Evolutionary conservation across 2,797 vertebrate genomes (phyloP).

Genomic region (Scolopax bukidnonensis): DNA sequence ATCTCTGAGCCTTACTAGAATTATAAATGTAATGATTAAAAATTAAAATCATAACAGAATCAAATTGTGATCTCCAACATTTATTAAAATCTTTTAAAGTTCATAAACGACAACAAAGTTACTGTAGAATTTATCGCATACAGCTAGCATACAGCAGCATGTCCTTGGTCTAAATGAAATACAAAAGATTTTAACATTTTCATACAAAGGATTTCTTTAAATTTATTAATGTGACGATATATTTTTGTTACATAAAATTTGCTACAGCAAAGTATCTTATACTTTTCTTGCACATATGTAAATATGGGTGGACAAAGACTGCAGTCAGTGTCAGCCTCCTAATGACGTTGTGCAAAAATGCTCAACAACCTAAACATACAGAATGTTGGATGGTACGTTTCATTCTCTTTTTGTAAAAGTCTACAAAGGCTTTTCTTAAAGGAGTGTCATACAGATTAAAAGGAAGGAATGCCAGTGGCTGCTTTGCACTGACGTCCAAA

Average conservation of each 20-base stretch:
- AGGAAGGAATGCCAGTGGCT: slow-evolving; percentile 78
- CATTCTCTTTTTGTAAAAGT: slow-evolving; percentile 77
- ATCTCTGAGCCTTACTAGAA: slow-evolving; percentile 48
- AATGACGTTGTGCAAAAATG: slow-evolving; percentile 88
- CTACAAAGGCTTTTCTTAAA: slow-evolving; percentile 79
- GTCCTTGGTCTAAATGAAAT: slow-evolving; percentile 83
- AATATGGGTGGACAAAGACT: slow-evolving; percentile 85
- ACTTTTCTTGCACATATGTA: slow-evolving; percentile 90
- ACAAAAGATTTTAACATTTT: slow-evolving; percentile 82
- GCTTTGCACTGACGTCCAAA: slow-evolving; percentile 72
- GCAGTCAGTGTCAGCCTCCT: slow-evolving; percentile 81
- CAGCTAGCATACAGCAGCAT: slow-evolving; percentile 82
- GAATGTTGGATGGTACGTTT: slow-evolving; percentile 80
- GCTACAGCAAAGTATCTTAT: slow-evolving; percentile 92
- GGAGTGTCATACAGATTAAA: slow-evolving; percentile 78
- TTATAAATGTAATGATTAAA: slow-evolving; percentile 69
- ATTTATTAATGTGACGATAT: slow-evolving; percentile 92
- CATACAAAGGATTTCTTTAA: slow-evolving; percentile 89
- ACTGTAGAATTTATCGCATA: slow-evolving; percentile 83
- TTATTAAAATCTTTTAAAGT: slow-evolving; percentile 87
- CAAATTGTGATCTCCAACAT: slow-evolving; percentile 83
- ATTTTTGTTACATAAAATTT: slow-evolving; percentile 95
- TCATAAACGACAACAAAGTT: slow-evolving; percentile 88
- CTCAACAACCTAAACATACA: slow-evolving; percentile 87
- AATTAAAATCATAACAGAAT: slow-evolving; percentile 81